Evolutionary conservation across 2,113 vertebrate species (phyloP), one percentile per base, ranked within the genome.

Genomic region (Anguilla japonica): DNA sequence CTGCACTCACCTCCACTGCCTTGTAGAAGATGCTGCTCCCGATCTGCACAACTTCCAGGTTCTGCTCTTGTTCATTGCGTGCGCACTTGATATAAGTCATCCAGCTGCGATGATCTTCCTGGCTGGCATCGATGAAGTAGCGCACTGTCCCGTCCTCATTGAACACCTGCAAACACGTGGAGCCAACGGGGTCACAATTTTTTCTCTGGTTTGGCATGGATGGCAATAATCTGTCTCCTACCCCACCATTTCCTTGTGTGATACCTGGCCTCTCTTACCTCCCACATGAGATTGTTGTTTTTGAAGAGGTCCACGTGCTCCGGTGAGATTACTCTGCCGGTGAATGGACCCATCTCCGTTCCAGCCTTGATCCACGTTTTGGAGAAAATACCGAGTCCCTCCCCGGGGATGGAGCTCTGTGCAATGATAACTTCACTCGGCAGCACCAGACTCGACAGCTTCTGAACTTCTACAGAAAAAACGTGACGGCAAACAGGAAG

Each of bases 221-320:
- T 41, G 41, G 13, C 41, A 75, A 71, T 41, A 41, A 29, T 41
- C 80, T 41, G 9, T 41, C 41, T 41, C 41, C 60, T 29, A 81
- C 41, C 41, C 14, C 43, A 50, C 9, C 13, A 34, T 40, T 82
- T 50, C 8, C 40, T 71, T 81, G 2, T n/a, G 41, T 57, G 46
- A 16, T 53, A 22, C 75, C 56, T 81, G 79, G 6, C 39, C 60
- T n/a, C 5, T 4, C 84, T 92, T 89, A 99, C 98, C 98, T 99
- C 98, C 98, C 98, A 99, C 98, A 99, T 99, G 5, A 99, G 96
- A 89, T 98, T 99, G 96, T 99, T 99, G 95, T 99, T 99, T 92
- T 98, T 99, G 96, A 97, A 98, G 86, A 98, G 95, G 90, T 99
- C 98, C 90, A 99, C 96, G 22, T 98, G 97, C 86, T 99, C 98